Conservation (phyloP, 2,797 vertebrate species). For the Xerus rutilus region DNA sequence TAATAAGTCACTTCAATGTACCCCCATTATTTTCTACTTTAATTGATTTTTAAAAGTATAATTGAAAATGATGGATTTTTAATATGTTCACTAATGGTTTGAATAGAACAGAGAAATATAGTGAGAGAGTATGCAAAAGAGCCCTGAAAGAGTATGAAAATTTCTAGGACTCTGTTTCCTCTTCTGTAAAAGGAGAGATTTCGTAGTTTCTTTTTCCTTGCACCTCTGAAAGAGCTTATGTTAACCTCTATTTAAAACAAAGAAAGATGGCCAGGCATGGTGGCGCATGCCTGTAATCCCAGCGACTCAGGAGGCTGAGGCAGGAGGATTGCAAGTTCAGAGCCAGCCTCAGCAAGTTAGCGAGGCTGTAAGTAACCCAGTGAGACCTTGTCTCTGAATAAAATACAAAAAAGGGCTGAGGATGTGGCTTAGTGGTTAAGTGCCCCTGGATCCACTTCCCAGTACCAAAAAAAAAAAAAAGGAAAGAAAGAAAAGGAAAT, state of each 20-base stretch:
- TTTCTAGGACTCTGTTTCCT: not conserved
- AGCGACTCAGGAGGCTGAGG: no score
- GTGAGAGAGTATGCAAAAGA: not conserved
- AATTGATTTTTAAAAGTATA: not conserved
- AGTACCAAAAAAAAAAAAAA: not conserved
- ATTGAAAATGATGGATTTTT: constrained; percentile 22
- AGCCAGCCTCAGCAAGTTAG: no score
- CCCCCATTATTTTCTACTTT: constrained; percentile 33
- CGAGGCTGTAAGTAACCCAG: no score
- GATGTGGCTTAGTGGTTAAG: no score
- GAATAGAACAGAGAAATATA: not conserved
- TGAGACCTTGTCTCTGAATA: no score
- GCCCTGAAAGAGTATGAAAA: not conserved
- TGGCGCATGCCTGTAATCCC: no score
- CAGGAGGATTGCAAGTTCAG: no score
- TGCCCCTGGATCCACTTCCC: no score
- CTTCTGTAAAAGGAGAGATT: not conserved
- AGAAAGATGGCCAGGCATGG: no score
- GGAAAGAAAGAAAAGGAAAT: not conserved
- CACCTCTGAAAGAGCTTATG: constrained; percentile 20
- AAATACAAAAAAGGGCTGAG: no score
- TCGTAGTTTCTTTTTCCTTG: not conserved
- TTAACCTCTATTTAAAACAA: constrained; percentile 4
- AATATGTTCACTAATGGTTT: not conserved
- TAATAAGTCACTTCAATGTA: not conserved